These are phyloP conservation scores for Penaeus monodon DNA, from an alignment of 2,888 invertebrate genomes.

Conservation along the genomic window DNA sequence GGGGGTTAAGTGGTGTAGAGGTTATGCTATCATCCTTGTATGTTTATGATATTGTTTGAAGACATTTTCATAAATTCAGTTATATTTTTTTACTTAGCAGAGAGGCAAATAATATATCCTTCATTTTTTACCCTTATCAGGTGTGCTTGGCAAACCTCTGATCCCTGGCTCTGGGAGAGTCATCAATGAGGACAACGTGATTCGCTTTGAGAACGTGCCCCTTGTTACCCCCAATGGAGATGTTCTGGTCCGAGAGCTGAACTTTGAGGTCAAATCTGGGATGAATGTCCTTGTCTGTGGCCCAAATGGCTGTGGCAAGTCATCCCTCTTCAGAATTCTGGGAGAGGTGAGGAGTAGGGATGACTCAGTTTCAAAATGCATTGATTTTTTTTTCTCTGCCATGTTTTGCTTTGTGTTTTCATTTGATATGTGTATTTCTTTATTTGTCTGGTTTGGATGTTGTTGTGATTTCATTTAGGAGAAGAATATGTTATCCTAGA, in stretches of 20 bases:
- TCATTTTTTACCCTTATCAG: slow-evolving; percentile 57
- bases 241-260: slow-evolving; percentile 87
- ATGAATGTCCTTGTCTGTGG: slow-evolving; percentile 98
- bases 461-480: no score
- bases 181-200: slow-evolving; percentile 86
- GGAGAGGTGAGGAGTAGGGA: slow-evolving; percentile 78
- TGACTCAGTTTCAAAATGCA: no score
- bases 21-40: no score
- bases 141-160: slow-evolving; percentile 68
- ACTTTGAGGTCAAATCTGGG: slow-evolving; percentile 92
- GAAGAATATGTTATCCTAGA: background rate
- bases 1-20: no score
- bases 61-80: no score
- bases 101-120: background rate
- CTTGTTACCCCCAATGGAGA: slow-evolving; percentile 98
- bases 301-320: slow-evolving; percentile 98
- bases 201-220: slow-evolving; percentile 92
- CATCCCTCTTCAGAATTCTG: slow-evolving; percentile 93
- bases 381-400: background rate
- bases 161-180: slow-evolving; percentile 84
- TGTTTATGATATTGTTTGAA: no score
- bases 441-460: no score
- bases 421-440: no score
- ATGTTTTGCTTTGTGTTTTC: background rate
- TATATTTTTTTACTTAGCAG: no score